A percentile compares a stretch with the other conserved stretches of the same genome.
Conservation (phyloP, 2,888 invertebrate species). For the Pammene fasciana region DNA sequence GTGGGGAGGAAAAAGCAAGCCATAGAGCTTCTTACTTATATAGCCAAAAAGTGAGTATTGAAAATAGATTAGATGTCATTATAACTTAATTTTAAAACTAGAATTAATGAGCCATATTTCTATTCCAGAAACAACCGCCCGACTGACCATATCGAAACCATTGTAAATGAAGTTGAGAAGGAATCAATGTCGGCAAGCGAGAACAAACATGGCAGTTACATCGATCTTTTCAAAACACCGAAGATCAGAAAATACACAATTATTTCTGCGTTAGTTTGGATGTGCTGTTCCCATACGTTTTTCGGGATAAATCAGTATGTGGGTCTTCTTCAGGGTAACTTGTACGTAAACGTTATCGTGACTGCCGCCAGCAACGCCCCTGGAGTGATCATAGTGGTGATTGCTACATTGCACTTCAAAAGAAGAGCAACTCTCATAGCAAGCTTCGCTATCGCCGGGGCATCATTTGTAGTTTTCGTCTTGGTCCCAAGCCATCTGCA, state of each 20-base stretch:
- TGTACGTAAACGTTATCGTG: constrained; percentile 91
- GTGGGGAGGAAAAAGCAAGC: constrained; percentile 86
- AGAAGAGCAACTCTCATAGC: constrained; percentile 63
- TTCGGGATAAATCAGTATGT: constrained; percentile 93
- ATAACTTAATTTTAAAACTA: background rate
- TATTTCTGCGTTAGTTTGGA: constrained; percentile 88
- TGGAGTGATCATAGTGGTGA: constrained; percentile 61
- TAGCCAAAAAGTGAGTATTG: constrained; percentile 78
- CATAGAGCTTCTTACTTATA: constrained; percentile 84
- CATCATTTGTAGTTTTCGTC: constrained; percentile 66
- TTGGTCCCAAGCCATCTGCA: constrained; percentile 60
- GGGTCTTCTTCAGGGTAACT: constrained; percentile 88
- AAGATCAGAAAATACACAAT: constrained; percentile 87
- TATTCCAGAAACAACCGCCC: constrained; percentile 73
- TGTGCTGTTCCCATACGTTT: constrained; percentile 90
- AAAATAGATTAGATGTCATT: background rate
- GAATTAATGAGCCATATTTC: background rate
- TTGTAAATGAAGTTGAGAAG: constrained; percentile 67
- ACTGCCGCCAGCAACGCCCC: constrained; percentile 79
- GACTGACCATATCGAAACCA: constrained; percentile 59
- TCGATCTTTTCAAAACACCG: constrained; percentile 87
- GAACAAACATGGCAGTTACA: constrained; percentile 66
- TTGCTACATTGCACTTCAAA: constrained; percentile 63
- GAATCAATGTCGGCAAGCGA: constrained; percentile 50
- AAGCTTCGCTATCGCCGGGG: constrained; percentile 62